Conservation (phyloP, 2,888 invertebrate genomes). For the Luperina testacea region DNA sequence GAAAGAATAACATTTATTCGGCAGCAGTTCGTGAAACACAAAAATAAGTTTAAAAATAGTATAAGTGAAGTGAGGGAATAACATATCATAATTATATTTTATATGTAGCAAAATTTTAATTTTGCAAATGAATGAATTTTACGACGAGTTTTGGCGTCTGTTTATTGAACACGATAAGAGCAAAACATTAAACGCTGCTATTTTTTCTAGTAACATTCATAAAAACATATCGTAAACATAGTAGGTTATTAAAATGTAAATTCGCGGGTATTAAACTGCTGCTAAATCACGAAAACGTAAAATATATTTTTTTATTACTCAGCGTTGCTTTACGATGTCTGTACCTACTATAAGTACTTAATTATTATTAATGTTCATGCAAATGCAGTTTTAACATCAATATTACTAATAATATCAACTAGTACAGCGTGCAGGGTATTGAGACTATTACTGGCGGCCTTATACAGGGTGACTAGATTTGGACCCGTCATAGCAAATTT, state of each 20-base stretch:
- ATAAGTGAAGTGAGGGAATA: not conserved
- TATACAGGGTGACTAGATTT: no score
- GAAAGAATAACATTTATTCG: not conserved
- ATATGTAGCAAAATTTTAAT: not conserved
- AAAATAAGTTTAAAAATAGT: not conserved
- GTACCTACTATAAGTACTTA: not conserved
- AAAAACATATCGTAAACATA: not conserved
- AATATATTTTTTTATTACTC: not conserved
- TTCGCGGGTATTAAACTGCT: not conserved
- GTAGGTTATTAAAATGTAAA: constrained; percentile 9
- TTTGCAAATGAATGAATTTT: not conserved
- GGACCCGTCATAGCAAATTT: no score
- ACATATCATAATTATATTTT: not conserved
- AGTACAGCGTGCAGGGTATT: no score
- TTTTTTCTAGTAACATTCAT: not conserved
- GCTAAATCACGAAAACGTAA: not conserved
- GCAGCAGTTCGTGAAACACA: not conserved
- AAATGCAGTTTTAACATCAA: not conserved
- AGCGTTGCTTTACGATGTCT: not conserved
- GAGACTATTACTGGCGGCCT: no score
- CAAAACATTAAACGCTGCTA: not conserved
- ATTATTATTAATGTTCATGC: not conserved
- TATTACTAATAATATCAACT: not conserved
- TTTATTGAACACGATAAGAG: not conserved
- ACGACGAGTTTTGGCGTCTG: not conserved